Percentiles rank a stretch among this genome's conserved stretches.
phyloP scores from a whole-genome alignment of 2,113 vertebrate genomes.

The pig (Sus scrofa) region DNA sequence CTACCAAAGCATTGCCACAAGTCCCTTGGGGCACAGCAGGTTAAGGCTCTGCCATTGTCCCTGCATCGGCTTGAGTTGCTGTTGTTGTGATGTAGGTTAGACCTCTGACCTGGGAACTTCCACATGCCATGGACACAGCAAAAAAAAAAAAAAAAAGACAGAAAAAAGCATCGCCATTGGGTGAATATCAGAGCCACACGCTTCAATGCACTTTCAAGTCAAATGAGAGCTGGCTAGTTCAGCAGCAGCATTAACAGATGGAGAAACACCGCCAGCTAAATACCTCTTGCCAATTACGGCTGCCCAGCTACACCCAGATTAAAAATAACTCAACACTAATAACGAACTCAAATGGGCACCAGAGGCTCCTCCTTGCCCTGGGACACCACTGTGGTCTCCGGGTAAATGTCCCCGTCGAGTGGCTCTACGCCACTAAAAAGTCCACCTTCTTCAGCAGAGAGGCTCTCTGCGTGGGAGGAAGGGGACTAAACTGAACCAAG shows the following conservation, averaged over 20 bases:
- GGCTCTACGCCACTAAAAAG: not conserved
- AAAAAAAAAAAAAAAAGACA: too few species aligned
- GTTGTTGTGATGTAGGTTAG: too few species aligned
- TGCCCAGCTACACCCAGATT: not conserved
- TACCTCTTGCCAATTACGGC: conserved; percentile 34
- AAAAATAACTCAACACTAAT: conserved; percentile 62
- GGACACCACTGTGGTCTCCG: not conserved
- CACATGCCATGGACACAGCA: too few species aligned
- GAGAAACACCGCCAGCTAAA: not conserved
- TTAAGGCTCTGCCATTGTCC: too few species aligned
- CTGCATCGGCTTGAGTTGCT: too few species aligned
- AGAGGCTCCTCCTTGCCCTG: not conserved
- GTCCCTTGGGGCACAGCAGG: too few species aligned
- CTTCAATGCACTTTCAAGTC: not conserved
- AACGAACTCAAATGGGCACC: conserved; percentile 19
- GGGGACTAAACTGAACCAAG: not conserved
- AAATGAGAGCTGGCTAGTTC: conserved; percentile 32
- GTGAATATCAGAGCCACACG: not conserved
- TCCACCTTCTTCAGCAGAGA: conserved; percentile 35
- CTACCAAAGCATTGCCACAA: not conserved
- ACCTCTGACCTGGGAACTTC: too few species aligned
- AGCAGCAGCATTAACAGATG: not conserved
- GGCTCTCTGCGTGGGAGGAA: not conserved
- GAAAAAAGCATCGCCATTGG: not conserved
- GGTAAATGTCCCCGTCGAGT: not conserved